phyloP scores from a whole-genome alignment of 2,113 vertebrate genomes.

The Bettongia penicillata region DNA sequence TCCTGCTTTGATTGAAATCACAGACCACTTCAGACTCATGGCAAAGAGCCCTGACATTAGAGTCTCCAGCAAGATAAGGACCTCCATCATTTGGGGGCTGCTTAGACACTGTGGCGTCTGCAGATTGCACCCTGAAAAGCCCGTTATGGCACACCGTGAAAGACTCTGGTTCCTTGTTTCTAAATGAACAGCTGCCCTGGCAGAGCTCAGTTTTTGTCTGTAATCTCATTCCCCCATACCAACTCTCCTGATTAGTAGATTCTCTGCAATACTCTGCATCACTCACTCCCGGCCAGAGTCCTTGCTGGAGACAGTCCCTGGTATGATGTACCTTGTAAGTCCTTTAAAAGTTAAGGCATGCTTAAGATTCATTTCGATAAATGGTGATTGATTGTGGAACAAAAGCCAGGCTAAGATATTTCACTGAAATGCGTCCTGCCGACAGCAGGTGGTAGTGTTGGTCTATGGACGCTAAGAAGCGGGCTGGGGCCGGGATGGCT shows the following conservation, averaged over 20 bases:
- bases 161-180: not conserved
- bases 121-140: not conserved
- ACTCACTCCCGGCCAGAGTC: not conserved
- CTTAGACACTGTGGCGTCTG: not conserved
- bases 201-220: not conserved
- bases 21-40: constrained; percentile 4
- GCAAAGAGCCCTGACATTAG: not conserved
- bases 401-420: not conserved
- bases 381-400: constrained; percentile 30
- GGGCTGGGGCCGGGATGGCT: not conserved
- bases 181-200: not conserved
- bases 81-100: not conserved
- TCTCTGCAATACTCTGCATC: not conserved
- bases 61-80: not conserved
- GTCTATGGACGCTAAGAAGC: not conserved
- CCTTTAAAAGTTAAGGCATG: constrained; percentile 43
- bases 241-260: not conserved
- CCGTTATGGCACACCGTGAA: not conserved
- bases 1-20: constrained; percentile 1
- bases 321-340: not conserved
- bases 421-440: not conserved
- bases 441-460: constrained; percentile 84
- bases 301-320: not conserved
- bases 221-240: not conserved
- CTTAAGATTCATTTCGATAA: constrained; percentile 24